Base-by-base conservation (phyloP, 2,797 vertebrate genomes). In the Coracias cyanogaster region DNA sequence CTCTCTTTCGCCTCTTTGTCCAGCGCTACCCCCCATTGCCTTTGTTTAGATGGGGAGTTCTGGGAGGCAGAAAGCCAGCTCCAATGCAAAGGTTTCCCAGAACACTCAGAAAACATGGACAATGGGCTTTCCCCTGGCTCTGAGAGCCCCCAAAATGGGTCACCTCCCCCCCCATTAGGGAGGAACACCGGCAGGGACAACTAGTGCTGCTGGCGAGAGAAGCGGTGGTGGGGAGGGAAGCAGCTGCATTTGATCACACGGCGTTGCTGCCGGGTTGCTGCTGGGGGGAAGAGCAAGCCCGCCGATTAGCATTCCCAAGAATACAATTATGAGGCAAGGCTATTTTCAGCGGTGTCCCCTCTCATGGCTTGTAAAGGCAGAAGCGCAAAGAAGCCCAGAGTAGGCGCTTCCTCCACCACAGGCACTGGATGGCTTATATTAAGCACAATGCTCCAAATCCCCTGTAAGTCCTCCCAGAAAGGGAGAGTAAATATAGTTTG, bases 401-500 rank as follows among this genome's bases (percentile, higher is more conserved):
- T 71, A 78, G 90, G 84, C 54, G 18, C 96, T 96, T 96, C 92
- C 94, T 96, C 93, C 86, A 94, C 86, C 31, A 11, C 86, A 89
- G 94, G 90, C 95, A 86, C 74, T 90, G 92, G 62, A 69, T 87
- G 92, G 90, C 94, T 95, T 95, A 93, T 95, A 96, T 96, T 96
- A 96, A 60, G 89, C 90, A 96, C 96, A 93, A 88, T 93, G 95
- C 86, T 96, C 89, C 92, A 96, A 96, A 97, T 97, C 94, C 95
- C 92, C 79, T 95, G 29, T 95, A 97, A 97, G 95, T 96, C 96
- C 94, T 97, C 93, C 86, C 92, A 95, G 94, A 97, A 97, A 97
- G 90, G 62, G 89, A 96, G 93, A 96, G 84, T 96, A 97, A 96
- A 97, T 97, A 96, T 96, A 96, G 95, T 93, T 95, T 89, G 76